Conservation (phyloP, 2,888 invertebrate genomes). For the Galerucella pusilla region DNA sequence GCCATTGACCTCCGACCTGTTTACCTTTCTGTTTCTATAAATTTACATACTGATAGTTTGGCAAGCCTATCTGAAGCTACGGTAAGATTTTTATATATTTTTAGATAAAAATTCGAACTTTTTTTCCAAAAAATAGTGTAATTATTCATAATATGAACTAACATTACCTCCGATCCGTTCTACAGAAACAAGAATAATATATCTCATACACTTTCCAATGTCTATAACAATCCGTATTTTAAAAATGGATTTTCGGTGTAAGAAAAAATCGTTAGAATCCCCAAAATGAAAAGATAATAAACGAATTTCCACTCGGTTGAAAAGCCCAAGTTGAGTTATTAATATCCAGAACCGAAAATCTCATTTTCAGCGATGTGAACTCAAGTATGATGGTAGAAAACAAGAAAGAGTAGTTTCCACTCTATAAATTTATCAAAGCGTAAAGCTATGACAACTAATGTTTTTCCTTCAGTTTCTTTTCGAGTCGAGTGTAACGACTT, state of each 20-base stretch:
- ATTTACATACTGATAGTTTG: background rate
- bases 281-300: conserved; percentile 12
- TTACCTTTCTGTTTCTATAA: conserved; percentile 6
- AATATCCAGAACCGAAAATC: conserved; percentile 25
- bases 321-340: conserved; percentile 19
- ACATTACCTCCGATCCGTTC: background rate
- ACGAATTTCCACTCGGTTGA: conserved; percentile 14
- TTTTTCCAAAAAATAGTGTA: too few species aligned
- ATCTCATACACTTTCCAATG: background rate
- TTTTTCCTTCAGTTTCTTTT: background rate
- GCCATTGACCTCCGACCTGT: conserved; percentile 8
- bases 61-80: too few species aligned
- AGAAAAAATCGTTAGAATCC: conserved; percentile 11
- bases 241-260: background rate
- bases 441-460: conserved; percentile 20
- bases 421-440: conserved; percentile 20
- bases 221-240: conserved; percentile 4
- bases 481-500: background rate
- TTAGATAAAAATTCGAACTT: too few species aligned
- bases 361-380: conserved; percentile 29
- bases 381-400: conserved; percentile 27
- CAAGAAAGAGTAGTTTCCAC: conserved; percentile 17
- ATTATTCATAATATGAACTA: background rate
- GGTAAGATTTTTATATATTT: too few species aligned
- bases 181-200: background rate